Evolutionary conservation across 53 echinoderm and acorn worm genomes (phyloP).

Genomic region (Actinopyga echinites): DNA sequence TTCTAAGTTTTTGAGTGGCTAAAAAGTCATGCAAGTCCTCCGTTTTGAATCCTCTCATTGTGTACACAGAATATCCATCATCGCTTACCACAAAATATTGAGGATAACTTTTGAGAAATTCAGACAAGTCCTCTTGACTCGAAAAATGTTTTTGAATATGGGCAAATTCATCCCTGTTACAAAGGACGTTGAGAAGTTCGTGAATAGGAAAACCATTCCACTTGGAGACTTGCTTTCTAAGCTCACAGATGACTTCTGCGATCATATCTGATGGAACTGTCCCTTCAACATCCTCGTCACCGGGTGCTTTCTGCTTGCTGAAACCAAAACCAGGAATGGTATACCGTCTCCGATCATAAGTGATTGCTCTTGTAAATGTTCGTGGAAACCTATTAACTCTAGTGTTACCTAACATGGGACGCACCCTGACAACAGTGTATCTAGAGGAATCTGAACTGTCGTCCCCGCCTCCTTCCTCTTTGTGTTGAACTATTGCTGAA

Average conservation of each 20-base stretch:
- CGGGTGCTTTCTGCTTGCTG: slow-evolving; percentile 16
- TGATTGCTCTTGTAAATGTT: slow-evolving; percentile 16
- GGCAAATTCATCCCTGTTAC: slow-evolving; percentile 33
- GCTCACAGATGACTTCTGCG: slow-evolving; percentile 32
- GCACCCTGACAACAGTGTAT: slow-evolving; percentile 8
- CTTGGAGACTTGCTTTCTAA: slow-evolving; percentile 30
- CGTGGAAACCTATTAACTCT: slow-evolving; percentile 26
- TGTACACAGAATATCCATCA: slow-evolving; percentile 19
- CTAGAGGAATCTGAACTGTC: neutral
- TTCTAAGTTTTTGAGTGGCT: slow-evolving; percentile 28
- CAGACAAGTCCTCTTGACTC: slow-evolving; percentile 8
- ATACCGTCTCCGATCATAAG: slow-evolving; percentile 23
- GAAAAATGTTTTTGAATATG: slow-evolving; percentile 33
- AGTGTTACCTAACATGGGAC: slow-evolving; percentile 7
- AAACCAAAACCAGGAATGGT: slow-evolving; percentile 34
- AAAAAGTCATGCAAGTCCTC: slow-evolving; percentile 31
- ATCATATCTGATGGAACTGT: slow-evolving; percentile 27
- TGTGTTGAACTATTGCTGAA: neutral
- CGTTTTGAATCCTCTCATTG: slow-evolving; percentile 35
- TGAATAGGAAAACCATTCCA: slow-evolving; percentile 38
- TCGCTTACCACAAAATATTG: slow-evolving; percentile 25
- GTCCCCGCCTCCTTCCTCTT: neutral
- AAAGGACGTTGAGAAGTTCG: slow-evolving; percentile 27
- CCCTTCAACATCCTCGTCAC: neutral
- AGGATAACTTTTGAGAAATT: slow-evolving; percentile 27